Evolutionary conservation across 2,113 vertebrate species (phyloP), one percentile per base, ranked within the genome.

Genomic region (Glareola pratincola): DNA sequence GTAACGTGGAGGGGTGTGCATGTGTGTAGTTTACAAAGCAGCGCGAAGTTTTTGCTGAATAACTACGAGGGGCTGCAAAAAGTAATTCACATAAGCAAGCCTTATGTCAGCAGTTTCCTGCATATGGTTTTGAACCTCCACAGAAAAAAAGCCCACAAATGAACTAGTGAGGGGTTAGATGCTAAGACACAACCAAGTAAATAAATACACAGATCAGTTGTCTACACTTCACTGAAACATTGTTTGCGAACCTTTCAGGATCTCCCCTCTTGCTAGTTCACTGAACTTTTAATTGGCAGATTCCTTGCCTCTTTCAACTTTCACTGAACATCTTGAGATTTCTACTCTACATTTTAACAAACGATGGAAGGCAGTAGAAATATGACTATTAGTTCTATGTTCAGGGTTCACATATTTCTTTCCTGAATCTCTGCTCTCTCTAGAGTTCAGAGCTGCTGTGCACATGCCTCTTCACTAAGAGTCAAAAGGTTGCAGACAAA

Each of bases 291-390:
- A 79, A 34, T 34, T 62, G 27, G n/a, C 36, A 76, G 20, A 73
- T 57, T 77, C 16, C 21, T 92, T 8, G 1, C 7, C 14, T 47
- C 50, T 60, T 92, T 64, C 50, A 72, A 2, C 29, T 92, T 57
- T 12, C 10, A 29, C 6, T 34, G 27, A 66, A 45, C 59, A 86
- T 48, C 26, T 74, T 18, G 29, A 71, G 43, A 36, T 8, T 48
- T 64, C 50, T 39, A 75, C 22, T 62, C 48, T 37, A 32, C 16
- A 26, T 24, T 74, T 75, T 27, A 59, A 67, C 18, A 80, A 10
- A 39, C 0, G 0, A 20, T 34, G 15, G 30, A 94, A 79, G 0
- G 2, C 39, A 39, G 8, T 23, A 72, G n/a, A 88, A 83, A 88
- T 36, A 34, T 11, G 4, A 37, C 36, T 62, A 23, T 50, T 50